Evolutionary conservation across 2,113 vertebrate species (phyloP).

Genomic region (Peromyscus leucopus): DNA sequence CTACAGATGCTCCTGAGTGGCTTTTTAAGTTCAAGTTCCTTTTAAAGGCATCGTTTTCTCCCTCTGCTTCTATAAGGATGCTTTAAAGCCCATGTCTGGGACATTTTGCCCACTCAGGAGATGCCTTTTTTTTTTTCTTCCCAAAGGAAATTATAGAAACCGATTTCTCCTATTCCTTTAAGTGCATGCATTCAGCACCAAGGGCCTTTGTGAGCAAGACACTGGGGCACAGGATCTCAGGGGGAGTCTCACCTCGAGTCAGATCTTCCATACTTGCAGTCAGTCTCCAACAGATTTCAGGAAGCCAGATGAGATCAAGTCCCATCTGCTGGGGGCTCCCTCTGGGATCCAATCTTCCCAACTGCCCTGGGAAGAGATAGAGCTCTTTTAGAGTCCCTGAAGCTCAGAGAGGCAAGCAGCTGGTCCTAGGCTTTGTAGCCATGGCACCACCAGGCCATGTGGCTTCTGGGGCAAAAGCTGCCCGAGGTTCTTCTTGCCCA

Average conservation of each 20-base stretch:
- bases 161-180: background rate
- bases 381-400: background rate
- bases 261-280: background rate
- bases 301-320: background rate
- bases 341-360: background rate
- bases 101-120: background rate
- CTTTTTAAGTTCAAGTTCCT: background rate
- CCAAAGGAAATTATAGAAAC: background rate
- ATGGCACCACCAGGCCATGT: accelerated
- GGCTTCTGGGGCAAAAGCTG: background rate
- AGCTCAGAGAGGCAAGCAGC: background rate
- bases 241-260: background rate
- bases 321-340: background rate
- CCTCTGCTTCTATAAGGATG: background rate
- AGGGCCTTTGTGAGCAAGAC: background rate
- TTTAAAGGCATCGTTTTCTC: background rate
- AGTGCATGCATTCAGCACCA: background rate
- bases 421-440: background rate
- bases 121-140: background rate
- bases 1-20: background rate
- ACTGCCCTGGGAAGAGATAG: background rate
- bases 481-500: background rate
- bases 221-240: background rate
- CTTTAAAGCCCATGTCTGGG: background rate
- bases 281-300: background rate